These are phyloP conservation scores for Drosophila hydei DNA, from an alignment of 1,140 invertebrate species.

Conservation along the genomic window DNA sequence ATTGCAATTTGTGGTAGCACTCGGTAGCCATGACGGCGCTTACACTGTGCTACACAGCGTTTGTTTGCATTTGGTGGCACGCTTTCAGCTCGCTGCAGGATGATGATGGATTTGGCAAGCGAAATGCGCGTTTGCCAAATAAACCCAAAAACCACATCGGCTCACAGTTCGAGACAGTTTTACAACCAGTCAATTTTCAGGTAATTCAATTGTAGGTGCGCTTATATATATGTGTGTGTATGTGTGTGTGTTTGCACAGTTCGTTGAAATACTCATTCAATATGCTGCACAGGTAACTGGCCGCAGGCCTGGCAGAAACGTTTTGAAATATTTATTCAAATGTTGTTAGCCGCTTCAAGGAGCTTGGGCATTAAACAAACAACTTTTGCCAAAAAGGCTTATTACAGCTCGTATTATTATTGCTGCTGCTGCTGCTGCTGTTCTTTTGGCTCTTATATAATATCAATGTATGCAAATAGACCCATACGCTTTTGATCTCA, in stretches of 20 bases:
- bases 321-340: conserved; percentile 49
- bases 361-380: conserved; percentile 33
- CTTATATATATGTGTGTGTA: background rate
- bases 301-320: conserved; percentile 22
- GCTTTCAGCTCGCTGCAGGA: conserved; percentile 15
- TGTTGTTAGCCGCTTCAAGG: conserved; percentile 22
- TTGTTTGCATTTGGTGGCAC: conserved; percentile 14
- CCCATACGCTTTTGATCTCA: conserved; percentile 37
- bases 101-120: conserved; percentile 28
- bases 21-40: background rate
- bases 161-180: conserved; percentile 33
- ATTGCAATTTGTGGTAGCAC: conserved; percentile 36
- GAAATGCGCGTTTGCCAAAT: background rate
- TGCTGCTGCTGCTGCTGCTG: conserved; percentile 1
- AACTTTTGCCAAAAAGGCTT: conserved; percentile 36
- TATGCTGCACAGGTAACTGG: conserved; percentile 41
- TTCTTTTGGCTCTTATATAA: conserved; percentile 19
- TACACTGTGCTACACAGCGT: conserved; percentile 22
- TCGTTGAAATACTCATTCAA: conserved; percentile 36
- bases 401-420: conserved; percentile 4
- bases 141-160: conserved; percentile 15
- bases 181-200: conserved; percentile 36
- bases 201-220: conserved; percentile 30
- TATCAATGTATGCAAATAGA: conserved; percentile 47
- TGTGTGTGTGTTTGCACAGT: conserved; percentile 18